Evolutionary conservation across 2,888 invertebrate species (phyloP), one percentile per base, ranked within the genome.

Genomic region (Salpingus planirostris): DNA sequence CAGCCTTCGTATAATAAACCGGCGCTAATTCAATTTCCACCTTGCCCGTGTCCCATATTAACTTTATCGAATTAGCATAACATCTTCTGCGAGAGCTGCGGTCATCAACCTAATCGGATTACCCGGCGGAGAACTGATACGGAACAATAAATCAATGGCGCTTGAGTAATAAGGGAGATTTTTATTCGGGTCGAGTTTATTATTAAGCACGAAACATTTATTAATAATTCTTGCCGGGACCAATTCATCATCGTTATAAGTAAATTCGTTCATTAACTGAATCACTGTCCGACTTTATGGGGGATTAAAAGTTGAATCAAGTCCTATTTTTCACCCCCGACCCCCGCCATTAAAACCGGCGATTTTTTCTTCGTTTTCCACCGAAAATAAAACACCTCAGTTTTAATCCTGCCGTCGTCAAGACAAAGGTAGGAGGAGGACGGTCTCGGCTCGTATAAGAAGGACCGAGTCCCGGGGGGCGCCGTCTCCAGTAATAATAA

Each of bases 41-140:
- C 54, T 53, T 51, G 47, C 49, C 50, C 51, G 51, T 50, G 53
- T 51, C 49, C 54, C 50, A 50, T 54, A 53, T 55, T 56, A 53
- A 54, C 50, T 50, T 55, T 54, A 57, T 56, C 51, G 49, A 55
- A 56, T 57, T 57, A 56, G 49, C 55, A 55, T 56, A 55, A 52
- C 54, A 52, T 55, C 54, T 52, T 43, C 48, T 40, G 40, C 33
- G 6, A 37, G 34, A 29, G 43, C 38, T 43, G 44, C 39, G 46
- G 42, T 44, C 47, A 47, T 43, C 44, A 40, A 34, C 32, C 29
- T 40, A 38, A 40, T 38, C 39, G 26, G 24, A 36, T 39, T 39
- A 39, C 28, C 34, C n/a, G 27, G 31, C 28, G 31, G 33, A 31
- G 31, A 33, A 39, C n/a, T n/a, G n/a, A n/a, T n/a, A n/a, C n/a